Evolutionary conservation across 2,797 vertebrate species (phyloP).

Genomic region (Scomberomorus guttatus): DNA sequence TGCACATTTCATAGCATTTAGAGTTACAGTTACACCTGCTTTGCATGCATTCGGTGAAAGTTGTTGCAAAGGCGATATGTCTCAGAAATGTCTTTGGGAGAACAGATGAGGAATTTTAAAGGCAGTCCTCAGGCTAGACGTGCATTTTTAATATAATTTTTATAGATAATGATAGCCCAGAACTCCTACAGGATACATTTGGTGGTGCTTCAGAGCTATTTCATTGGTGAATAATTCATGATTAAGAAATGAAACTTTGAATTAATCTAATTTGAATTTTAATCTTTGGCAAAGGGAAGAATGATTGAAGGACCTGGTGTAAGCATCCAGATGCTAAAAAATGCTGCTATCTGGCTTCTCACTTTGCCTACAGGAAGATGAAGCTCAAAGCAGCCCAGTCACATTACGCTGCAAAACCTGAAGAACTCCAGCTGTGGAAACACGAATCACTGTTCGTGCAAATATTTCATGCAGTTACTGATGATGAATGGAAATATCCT

Average conservation of each 20-base stretch:
- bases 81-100: slow-evolving; percentile 59
- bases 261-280: slow-evolving; percentile 83
- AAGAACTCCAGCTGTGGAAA: slow-evolving; percentile 30
- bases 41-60: slow-evolving; percentile 49
- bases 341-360: slow-evolving; percentile 11
- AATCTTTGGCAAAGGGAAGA: slow-evolving; percentile 67
- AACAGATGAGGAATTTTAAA: slow-evolving; percentile 70
- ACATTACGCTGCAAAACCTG: not conserved
- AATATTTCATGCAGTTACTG: slow-evolving; percentile 25
- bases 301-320: slow-evolving; percentile 58
- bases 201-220: slow-evolving; percentile 75
- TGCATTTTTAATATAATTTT: slow-evolving; percentile 86
- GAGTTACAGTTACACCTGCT: slow-evolving; percentile 36
- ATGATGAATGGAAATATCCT: slow-evolving; percentile 23
- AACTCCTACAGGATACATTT: slow-evolving; percentile 75
- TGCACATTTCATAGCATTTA: slow-evolving; percentile 52
- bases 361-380: slow-evolving; percentile 16
- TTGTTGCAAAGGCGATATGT: slow-evolving; percentile 46
- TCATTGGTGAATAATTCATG: slow-evolving; percentile 85
- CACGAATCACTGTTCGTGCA: slow-evolving; percentile 16
- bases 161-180: slow-evolving; percentile 80
- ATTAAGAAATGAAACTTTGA: slow-evolving; percentile 84
- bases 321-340: slow-evolving; percentile 44
- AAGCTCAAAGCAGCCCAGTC: not conserved
- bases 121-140: slow-evolving; percentile 73